These are phyloP conservation scores for Pyrrhura leucotis DNA, from an alignment of 2,797 vertebrate species.

Conservation along the genomic window DNA sequence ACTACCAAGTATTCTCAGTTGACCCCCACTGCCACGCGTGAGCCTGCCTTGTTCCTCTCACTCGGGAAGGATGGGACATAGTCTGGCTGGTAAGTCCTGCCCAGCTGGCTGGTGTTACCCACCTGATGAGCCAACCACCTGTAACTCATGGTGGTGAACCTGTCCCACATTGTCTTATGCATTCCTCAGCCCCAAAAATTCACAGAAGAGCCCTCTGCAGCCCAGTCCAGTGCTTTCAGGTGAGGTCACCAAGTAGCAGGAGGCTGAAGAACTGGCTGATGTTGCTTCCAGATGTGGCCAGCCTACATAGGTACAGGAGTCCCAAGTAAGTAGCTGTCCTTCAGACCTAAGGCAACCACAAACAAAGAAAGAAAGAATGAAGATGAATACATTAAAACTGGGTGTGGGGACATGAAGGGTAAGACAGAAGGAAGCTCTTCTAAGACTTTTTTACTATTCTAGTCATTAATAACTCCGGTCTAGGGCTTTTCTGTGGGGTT, in stretches of 20 bases:
- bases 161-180: accelerated
- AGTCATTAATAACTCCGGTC: neutral
- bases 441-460: neutral
- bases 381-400: neutral
- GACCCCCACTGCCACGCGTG: accelerated
- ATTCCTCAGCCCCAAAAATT: neutral
- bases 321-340: neutral
- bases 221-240: neutral
- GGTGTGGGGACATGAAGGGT: neutral
- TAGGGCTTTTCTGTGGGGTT: neutral
- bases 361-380: neutral
- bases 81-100: neutral
- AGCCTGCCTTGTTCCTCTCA: neutral
- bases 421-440: neutral
- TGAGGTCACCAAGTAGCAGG: neutral
- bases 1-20: neutral
- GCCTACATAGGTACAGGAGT: accelerated
- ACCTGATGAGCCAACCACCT: neutral
- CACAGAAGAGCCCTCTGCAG: neutral
- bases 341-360: neutral
- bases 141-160: neutral
- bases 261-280: neutral
- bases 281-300: neutral
- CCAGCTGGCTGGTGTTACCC: neutral
- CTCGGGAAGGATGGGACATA: accelerated